Evolutionary conservation across 2,113 vertebrate genomes (phyloP), one percentile per base, ranked within the genome.

Genomic region (Lepisosteus osseus): DNA sequence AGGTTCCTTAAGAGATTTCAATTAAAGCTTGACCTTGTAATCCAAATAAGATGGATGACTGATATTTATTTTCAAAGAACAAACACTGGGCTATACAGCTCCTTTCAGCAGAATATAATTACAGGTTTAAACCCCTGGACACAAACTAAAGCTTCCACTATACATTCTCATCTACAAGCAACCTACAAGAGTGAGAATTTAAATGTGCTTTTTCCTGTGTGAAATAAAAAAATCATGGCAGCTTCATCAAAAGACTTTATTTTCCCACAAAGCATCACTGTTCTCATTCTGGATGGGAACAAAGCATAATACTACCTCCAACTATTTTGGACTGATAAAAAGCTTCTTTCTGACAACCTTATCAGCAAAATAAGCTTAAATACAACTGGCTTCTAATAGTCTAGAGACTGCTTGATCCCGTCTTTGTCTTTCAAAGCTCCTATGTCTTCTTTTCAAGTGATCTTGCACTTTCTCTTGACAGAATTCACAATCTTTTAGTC

Each of bases 381-480:
- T 77, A 85, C 81, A 85, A 85, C 79, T 83, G 81, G 72, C 79
- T 83, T 80, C 81, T 85, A 85, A 85, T 85, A 85, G 83, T 74
- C 83, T 77, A 67, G 81, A 85, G 83, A 83, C 79, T 45, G 74
- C 78, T 76, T 85, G 79, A 85, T 85, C 83, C 83, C 29, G 76
- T 81, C 83, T 85, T 83, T 83, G 83, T 85, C 81, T 85, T 80
- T 76, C 73, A 79, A 79, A 83, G 79, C 83, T 79, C 72, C 66
- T 64, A 75, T 78, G 83, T 71, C 78, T 83, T 81, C 79, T 79
- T 85, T 70, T 80, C 65, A 70, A 83, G 79, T 85, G 81, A 85
- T 85, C 78, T 78, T 55, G 75, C 64, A 70, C 75, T 78, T 79
- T 72, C 77, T 70, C 72, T 72, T 85, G 83, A 85, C 83, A 80